Conservation (phyloP, 1,140 invertebrate species). For the Plectrocnemia conspersa region DNA sequence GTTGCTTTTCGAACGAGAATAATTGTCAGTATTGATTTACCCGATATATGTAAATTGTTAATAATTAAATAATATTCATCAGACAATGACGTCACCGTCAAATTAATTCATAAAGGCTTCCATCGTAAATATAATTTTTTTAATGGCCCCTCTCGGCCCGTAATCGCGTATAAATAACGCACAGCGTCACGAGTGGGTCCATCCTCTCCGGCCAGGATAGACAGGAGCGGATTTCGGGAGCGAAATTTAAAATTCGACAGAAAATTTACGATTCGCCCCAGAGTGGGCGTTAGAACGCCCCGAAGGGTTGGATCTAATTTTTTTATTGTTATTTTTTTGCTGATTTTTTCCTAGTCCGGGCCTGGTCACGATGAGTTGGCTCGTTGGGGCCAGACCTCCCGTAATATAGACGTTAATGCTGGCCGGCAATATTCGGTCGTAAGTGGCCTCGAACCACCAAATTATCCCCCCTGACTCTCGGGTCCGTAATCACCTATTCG, state of each 20-base stretch:
- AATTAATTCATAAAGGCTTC: conserved; percentile 22
- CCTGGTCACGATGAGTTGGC: conserved; percentile 8
- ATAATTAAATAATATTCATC: background rate
- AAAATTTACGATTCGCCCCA: background rate
- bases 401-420: conserved; percentile 28
- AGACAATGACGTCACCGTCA: conserved; percentile 11
- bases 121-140: conserved; percentile 24
- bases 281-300: background rate
- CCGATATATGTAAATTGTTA: background rate
- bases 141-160: conserved; percentile 16
- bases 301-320: background rate
- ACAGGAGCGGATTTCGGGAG: conserved; percentile 12
- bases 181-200: conserved; percentile 18
- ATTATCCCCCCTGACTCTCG: conserved; percentile 21
- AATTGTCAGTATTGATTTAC: too few species aligned
- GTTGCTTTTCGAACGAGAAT: too few species aligned
- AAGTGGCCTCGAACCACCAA: conserved; percentile 19
- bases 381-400: conserved; percentile 17
- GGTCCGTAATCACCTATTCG: conserved; percentile 6
- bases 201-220: conserved; percentile 5
- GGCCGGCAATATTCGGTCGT: conserved; percentile 13
- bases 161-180: conserved; percentile 25
- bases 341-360: conserved; percentile 2
- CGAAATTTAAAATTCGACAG: background rate
- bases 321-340: background rate